Evolutionary conservation across 1,140 invertebrate genomes (phyloP).

Genomic region (Nautilus pompilius): DNA sequence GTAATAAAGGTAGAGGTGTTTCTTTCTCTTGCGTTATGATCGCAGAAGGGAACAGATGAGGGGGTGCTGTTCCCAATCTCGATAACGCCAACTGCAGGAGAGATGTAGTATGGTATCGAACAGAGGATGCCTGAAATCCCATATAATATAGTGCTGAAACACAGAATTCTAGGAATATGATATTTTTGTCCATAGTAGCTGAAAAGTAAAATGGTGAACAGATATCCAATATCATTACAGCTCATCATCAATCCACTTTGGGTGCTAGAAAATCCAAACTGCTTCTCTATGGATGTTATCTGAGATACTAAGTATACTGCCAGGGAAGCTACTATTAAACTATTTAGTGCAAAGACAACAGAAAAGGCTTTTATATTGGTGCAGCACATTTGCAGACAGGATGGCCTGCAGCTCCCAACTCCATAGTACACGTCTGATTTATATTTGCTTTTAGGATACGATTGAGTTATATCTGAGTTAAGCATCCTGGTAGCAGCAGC

Average conservation of each 20-base stretch:
- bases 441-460: no score
- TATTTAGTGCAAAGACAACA: not conserved
- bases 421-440: no score
- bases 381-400: no score
- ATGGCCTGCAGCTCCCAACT: no score
- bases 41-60: not conserved
- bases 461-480: no score
- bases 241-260: slow-evolving; percentile 6
- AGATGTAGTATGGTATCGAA: slow-evolving; percentile 3
- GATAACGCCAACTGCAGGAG: not conserved
- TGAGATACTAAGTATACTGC: slow-evolving; percentile 5
- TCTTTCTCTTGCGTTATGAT: not conserved
- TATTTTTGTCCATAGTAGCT: slow-evolving; percentile 8
- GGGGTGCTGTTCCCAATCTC: not conserved
- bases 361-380: not conserved
- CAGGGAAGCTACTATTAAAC: not conserved
- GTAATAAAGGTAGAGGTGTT: no score
- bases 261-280: slow-evolving; percentile 11
- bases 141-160: not conserved
- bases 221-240: slow-evolving; percentile 14
- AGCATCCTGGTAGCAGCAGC: no score
- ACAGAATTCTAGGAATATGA: slow-evolving; percentile 13
- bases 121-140: not conserved
- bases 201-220: slow-evolving; percentile 3
- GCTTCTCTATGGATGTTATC: slow-evolving; percentile 12